Evolutionary conservation across 2,113 vertebrate genomes (phyloP), one percentile per base, ranked within the genome.

Genomic region (Neoarius graeffei): DNA sequence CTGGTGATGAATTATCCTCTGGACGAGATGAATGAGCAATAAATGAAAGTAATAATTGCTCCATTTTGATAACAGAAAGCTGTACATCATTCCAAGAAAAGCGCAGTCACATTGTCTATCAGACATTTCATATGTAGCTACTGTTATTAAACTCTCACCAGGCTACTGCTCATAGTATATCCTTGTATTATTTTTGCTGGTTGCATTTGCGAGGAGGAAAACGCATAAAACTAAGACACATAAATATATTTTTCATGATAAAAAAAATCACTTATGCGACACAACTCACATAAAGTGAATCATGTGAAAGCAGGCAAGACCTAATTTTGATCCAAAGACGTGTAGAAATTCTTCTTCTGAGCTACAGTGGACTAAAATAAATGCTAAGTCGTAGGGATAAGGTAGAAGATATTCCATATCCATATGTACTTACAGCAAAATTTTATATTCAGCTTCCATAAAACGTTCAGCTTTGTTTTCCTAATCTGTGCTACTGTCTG

Each of bases 401-500:
- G 42, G 42, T 42, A 9, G 0, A 48, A 17, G 4, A 17, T 48
- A 35, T 19, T 59, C 17, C 10, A 52, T 57, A 56, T 79, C 42
- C 11, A 52, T 54, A n/a, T 79, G 11, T 23, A 15, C 8, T 50
- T 20, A 25, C 3, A 35, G 71, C 67, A 35, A 71, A 35, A 17
- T 20, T 20, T 50, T 20, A 48, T 13, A 30, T 0, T 42, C 30
- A 42, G 5, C 15, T 1, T 71, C 13, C 30, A 8, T 35, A 11
- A 74, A 23, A 50, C 13, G 42, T 54, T 23, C 27, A 25, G 71
- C 9, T 15, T 66, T 19, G 23, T 1, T 6, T 54, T 81, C 19
- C 66, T 71, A 50, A 77, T 25, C 50, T 48, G 23, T 57, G 60
- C 74, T 87, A 88, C 69, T 94, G 93, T 92, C 27, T 92, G 88